A percentile compares a stretch with the other conserved stretches of the same genome.
These are phyloP conservation scores for Tetropium fuscum DNA, from an alignment of 2,888 invertebrate genomes.

Conservation along the genomic window DNA sequence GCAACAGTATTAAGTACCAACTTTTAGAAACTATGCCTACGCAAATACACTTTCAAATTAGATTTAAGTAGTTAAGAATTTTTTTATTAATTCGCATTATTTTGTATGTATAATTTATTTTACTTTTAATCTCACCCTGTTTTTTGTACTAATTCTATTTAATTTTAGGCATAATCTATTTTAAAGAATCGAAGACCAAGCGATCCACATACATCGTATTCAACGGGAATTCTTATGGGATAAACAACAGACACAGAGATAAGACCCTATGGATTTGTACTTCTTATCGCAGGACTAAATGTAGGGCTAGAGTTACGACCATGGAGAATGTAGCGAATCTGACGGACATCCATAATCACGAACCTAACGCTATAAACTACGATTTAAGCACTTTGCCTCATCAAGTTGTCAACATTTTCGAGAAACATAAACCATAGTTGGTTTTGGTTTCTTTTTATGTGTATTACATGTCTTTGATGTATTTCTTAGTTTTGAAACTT, in stretches of 20 bases:
- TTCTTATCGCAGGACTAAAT: conserved; percentile 42
- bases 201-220: conserved; percentile 43
- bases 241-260: conserved; percentile 39
- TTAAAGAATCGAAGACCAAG: conserved; percentile 32
- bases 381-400: conserved; percentile 33
- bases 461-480: no score
- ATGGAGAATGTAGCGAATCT: conserved; percentile 34
- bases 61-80: no score
- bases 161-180: conserved; percentile 37
- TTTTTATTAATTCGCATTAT: no score
- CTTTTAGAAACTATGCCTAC: no score
- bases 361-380: conserved; percentile 31
- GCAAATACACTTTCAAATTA: no score
- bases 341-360: conserved; percentile 40
- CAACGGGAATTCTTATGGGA: conserved; percentile 37
- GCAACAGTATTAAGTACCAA: no score
- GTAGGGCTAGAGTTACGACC: conserved; percentile 44
- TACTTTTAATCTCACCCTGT: no score
- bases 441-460: no score
- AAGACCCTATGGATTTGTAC: conserved; percentile 50
- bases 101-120: no score
- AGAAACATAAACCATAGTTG: no score
- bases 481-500: no score
- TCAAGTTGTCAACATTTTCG: conserved; percentile 30
- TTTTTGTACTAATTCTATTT: no score